Evolutionary conservation across 2,888 invertebrate genomes (phyloP), one percentile per base, ranked within the genome.

Genomic region (Coleophora deauratella): DNA sequence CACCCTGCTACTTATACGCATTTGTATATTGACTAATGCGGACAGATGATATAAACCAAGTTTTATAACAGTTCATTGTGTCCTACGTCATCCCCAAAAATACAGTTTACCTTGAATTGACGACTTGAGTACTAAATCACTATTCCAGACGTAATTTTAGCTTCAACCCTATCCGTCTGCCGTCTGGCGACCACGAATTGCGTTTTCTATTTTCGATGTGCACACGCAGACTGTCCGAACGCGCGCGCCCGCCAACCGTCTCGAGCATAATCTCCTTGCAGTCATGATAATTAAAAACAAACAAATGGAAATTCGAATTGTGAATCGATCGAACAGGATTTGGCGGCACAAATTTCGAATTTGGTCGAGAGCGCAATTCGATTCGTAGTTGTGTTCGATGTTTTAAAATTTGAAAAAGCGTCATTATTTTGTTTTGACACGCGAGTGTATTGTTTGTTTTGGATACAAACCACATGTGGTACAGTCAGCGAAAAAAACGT

Each of bases 111-210:
- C 55, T 60, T 54, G 57, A 43, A 43, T 43, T 42, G 44, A 46
- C 46, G 37, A 50, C 46, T 54, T 56, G 50, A 57, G 57, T 55
- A 57, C 52, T 61, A 59, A 55, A 66, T 66, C 63, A 62, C 53
- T 54, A 61, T 59, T 56, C 54, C 51, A 55, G 54, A 55, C 51
- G 59, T 72, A 67, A 74, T 69, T 76, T 72, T 75, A 73, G 74
- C 68, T 54, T 54, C 67, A 72, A 67, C 71, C 74, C 74, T 72
- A 70, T 64, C 65, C 51, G 64, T 69, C 72, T 73, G 71, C 59
- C 62, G 79, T 76, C 78, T 75, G 73, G 71, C 68, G 61, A 51
- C 62, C 55, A 61, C 63, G 71, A 72, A 77, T 75, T 72, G 74
- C 70, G 62, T 66, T 61, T 65, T 73, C 79, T 81, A 81, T 80